Conservation (phyloP, 2,797 vertebrate genomes). For the Selene dorsalis region DNA sequence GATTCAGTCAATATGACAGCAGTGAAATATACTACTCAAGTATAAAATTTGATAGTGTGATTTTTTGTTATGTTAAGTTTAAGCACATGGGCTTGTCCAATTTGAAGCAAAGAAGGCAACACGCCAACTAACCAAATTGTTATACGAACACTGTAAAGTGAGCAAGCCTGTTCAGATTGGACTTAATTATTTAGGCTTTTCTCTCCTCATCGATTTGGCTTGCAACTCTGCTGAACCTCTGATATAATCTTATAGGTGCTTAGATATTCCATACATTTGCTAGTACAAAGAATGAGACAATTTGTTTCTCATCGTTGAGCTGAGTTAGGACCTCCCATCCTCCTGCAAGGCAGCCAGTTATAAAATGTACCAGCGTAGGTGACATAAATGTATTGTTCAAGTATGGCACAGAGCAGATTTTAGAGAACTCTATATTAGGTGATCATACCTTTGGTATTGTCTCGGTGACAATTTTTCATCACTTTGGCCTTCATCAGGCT, state of each 20-base stretch:
- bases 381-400: neutral
- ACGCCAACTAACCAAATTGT: neutral
- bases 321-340: too few species aligned
- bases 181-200: conserved; percentile 4
- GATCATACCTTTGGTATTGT: too few species aligned
- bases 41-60: neutral
- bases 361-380: neutral
- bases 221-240: neutral
- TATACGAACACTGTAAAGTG: conserved; percentile 6
- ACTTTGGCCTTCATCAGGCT: neutral
- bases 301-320: too few species aligned
- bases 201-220: neutral
- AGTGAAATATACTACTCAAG: neutral
- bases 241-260: neutral
- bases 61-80: neutral
- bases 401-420: neutral
- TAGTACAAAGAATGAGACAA: neutral
- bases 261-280: neutral
- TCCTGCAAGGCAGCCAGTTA: too few species aligned
- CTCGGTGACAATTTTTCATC: neutral
- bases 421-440: neutral
- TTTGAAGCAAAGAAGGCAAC: neutral
- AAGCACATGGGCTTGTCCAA: neutral
- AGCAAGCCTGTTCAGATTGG: neutral
- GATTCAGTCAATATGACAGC: neutral